Base-by-base conservation (phyloP, 2,113 vertebrate genomes). In the Heterocephalus glaber region DNA sequence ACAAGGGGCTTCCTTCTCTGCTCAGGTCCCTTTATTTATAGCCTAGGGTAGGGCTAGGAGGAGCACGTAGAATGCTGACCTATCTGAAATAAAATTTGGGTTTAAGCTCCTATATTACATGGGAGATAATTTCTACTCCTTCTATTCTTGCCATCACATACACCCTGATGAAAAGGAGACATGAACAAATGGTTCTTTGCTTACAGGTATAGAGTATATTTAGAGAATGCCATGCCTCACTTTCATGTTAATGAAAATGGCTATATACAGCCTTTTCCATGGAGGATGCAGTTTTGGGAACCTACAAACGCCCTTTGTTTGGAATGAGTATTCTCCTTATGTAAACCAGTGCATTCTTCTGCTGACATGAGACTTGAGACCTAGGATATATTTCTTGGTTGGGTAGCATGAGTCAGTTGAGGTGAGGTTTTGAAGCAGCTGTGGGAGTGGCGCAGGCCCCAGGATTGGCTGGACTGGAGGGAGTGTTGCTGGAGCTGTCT, bases 141-240 rank as follows among this genome's bases (percentile, higher is more conserved):
- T 94, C 30, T 61, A 79, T 38, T 54, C n/a, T 84, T 47, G 92
- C n/a, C 17, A 41, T 54, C 61, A 93, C 17, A 68, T 33, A 83
- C 0, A 11, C 49, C 65, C 9, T 86, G 56, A 92, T 95, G 96
- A 96, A n/a, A 90, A 96, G 61, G 72, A 91, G 66, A 86, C 95
- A 80, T 58, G 92, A 41, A 85, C 84, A 90, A n/a, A 10, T n/a
- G 22, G 44, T 19, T 82, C 44, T 95, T 94, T 77, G 81, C 38
- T 95, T 89, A 95, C 14, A 87, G 61, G 80, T 81, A 89, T 12
- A 93, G 60, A 87, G 60, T 97, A 38, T 97, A 96, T 97, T 97
- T 96, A 68, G 47, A 96, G 60, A 92, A 44, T 44, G n/a, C 82
- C 44, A 52, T 87, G 63, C 74, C 76, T 91, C 79, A 92, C 44